Conservation (phyloP, 2,888 invertebrate genomes). For the Prosapia bicincta region DNA sequence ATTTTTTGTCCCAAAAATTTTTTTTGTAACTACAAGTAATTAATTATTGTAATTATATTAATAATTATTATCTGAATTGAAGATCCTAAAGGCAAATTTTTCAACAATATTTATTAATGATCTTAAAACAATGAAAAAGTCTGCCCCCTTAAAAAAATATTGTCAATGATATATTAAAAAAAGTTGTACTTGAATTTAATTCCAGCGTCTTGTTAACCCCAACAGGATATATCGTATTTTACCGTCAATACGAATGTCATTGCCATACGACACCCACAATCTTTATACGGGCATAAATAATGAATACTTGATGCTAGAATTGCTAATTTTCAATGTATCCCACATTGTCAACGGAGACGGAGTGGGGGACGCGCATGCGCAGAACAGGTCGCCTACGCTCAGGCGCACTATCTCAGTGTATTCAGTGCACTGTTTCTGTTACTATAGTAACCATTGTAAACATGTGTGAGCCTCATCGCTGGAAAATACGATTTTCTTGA, state of each 20-base stretch:
- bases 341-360: not conserved
- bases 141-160: too few relatives aligned
- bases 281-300: conserved; percentile 20
- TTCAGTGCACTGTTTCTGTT: not conserved
- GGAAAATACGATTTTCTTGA: conserved; percentile 23
- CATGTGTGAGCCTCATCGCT: conserved; percentile 25
- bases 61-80: too few relatives aligned
- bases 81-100: too few relatives aligned
- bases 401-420: conserved; percentile 1
- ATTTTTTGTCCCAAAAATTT: too few relatives aligned
- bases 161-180: too few relatives aligned
- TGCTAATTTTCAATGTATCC: not conserved
- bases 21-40: too few relatives aligned
- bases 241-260: not conserved
- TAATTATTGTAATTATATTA: too few relatives aligned
- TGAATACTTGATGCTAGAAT: conserved; percentile 6
- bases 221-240: not conserved
- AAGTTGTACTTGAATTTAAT: not conserved
- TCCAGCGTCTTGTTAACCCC: not conserved
- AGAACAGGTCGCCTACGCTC: conserved; percentile 11
- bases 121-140: too few relatives aligned
- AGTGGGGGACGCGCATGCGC: conserved; percentile 9
- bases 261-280: not conserved
- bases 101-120: too few relatives aligned
- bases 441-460: conserved; percentile 4